Evolutionary conservation across 2,797 vertebrate species (phyloP).

Genomic region (Caiman crocodilus): DNA sequence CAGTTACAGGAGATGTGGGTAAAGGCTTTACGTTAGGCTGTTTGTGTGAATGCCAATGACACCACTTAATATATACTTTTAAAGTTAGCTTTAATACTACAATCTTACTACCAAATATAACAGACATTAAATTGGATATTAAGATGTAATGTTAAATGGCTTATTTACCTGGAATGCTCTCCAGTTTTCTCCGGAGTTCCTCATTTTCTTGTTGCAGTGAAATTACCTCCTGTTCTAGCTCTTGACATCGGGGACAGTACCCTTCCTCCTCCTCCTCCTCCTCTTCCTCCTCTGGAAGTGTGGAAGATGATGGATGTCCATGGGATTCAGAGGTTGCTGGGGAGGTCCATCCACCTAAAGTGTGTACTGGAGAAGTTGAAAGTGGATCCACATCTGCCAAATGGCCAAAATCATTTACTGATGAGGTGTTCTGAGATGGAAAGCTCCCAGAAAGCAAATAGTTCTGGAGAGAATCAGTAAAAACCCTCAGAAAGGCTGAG

Average conservation of each 20-base stretch:
- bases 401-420: conserved; percentile 84
- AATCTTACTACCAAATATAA: neutral
- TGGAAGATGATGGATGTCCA: conserved; percentile 96
- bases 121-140: neutral
- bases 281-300: conserved; percentile 96
- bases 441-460: conserved; percentile 93
- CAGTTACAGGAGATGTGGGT: neutral
- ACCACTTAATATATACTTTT: neutral
- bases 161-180: conserved; percentile 92
- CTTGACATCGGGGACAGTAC: conserved; percentile 96
- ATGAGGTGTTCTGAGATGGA: conserved; percentile 81
- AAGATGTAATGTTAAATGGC: neutral
- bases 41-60: neutral
- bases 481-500: conserved; percentile 94
- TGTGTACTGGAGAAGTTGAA: conserved; percentile 90
- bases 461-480: conserved; percentile 97
- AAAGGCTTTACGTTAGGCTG: neutral
- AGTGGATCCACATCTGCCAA: conserved; percentile 85
- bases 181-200: conserved; percentile 95
- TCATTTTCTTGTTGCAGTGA: conserved; percentile 99
- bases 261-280: conserved; percentile 90
- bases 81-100: neutral
- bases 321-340: conserved; percentile 96
- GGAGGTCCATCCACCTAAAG: conserved; percentile 94
- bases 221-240: conserved; percentile 97